These are phyloP conservation scores for Toxotes chatareus DNA, from an alignment of 2,113 vertebrate species.

Conservation along the genomic window DNA sequence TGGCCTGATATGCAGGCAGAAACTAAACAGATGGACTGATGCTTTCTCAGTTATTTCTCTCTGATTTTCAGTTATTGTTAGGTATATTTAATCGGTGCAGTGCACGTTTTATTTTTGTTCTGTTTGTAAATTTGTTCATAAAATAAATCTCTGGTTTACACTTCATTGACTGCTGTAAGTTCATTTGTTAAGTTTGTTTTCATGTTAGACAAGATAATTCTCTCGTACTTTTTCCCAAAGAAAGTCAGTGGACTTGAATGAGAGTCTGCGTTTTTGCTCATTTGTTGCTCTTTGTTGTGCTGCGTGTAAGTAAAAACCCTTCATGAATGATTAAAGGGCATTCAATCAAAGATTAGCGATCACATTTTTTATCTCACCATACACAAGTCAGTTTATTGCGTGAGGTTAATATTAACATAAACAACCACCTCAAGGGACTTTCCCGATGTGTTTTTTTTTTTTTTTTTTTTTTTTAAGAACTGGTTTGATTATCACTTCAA, in stretches of 20 bases:
- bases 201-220: background rate
- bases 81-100: background rate
- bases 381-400: background rate
- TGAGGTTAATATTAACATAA: slow-evolving; percentile 13
- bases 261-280: background rate
- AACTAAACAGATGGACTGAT: background rate
- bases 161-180: no score
- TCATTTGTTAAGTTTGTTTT: background rate
- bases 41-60: no score
- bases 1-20: background rate
- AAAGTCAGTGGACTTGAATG: background rate
- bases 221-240: background rate
- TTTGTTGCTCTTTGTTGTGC: background rate
- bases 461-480: background rate
- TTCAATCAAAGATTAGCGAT: background rate
- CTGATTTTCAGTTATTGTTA: background rate
- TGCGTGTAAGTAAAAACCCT: no score
- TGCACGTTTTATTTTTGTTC: background rate
- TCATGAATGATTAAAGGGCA: background rate
- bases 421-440: slow-evolving; percentile 21
- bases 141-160: no score
- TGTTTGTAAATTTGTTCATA: no score
- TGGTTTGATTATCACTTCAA: background rate
- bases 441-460: slow-evolving; percentile 1
- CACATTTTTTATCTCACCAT: background rate